A percentile compares a stretch with the other conserved stretches of the same genome.
These are phyloP conservation scores for Bovichtus variegatus DNA, from an alignment of 2,797 vertebrate genomes.

Conservation along the genomic window DNA sequence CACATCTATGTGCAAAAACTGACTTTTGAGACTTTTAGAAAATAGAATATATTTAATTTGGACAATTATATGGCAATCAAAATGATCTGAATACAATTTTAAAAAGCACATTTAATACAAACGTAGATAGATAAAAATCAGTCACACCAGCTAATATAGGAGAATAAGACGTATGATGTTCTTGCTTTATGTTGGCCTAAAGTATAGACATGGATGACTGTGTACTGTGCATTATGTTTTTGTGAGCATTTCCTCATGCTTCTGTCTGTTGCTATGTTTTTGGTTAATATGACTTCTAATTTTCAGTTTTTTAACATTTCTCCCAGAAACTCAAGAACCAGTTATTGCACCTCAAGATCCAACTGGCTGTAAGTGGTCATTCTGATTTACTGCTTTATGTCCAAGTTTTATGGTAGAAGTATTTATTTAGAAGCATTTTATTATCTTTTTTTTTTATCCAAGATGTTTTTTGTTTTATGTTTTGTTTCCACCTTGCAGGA, in stretches of 20 bases:
- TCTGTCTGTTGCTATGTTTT: neutral
- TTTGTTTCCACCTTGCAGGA: slow-evolving; percentile 83
- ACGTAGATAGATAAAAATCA: neutral
- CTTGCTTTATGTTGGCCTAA: neutral
- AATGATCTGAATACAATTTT: neutral
- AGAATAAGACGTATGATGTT: neutral
- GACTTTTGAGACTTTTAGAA: neutral
- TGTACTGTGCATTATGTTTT: neutral
- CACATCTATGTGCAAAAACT: neutral
- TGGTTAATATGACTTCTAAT: neutral
- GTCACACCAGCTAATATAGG: neutral
- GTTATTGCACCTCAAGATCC: slow-evolving; percentile 90
- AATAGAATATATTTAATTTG: neutral
- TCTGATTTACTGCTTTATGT: neutral
- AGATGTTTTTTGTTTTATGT: neutral
- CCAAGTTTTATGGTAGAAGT: neutral
- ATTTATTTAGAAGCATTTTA: neutral
- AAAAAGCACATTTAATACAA: neutral
- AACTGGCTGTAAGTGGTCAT: slow-evolving; percentile 88
- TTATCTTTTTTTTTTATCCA: neutral
- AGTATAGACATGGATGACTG: neutral
- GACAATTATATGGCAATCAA: slow-evolving; percentile 9
- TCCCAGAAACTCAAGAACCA: slow-evolving; percentile 93
- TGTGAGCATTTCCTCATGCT: no score
- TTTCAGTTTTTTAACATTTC: slow-evolving; percentile 15